phyloP scores from a whole-genome alignment of 2,888 invertebrate genomes.

The Ormia ochracea region DNA sequence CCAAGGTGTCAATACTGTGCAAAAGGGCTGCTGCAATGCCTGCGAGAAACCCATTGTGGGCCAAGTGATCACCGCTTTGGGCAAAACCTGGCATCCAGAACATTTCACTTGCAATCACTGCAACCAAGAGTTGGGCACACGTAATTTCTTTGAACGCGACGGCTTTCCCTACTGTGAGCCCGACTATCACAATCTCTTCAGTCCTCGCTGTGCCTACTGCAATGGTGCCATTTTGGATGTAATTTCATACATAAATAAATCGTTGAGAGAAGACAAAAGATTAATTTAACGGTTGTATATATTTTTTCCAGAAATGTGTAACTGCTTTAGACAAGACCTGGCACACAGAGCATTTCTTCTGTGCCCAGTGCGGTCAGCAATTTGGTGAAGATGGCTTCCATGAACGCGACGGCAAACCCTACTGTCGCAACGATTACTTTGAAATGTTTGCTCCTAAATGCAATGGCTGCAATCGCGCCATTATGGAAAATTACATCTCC shows the following conservation, averaged over 20 bases:
- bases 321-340: slow-evolving; percentile 98
- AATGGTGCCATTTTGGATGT: slow-evolving; percentile 99
- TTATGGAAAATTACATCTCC: slow-evolving; percentile 98
- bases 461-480: slow-evolving; percentile 95
- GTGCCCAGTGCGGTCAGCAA: slow-evolving; percentile 96
- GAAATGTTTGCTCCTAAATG: slow-evolving; percentile 99
- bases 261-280: not conserved
- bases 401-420: slow-evolving; percentile 96
- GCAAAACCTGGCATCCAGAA: slow-evolving; percentile 99
- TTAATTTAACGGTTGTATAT: not conserved
- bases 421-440: slow-evolving; percentile 96
- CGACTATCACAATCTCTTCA: slow-evolving; percentile 98
- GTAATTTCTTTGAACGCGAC: slow-evolving; percentile 99
- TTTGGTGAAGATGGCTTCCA: slow-evolving; percentile 99
- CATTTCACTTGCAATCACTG: slow-evolving; percentile 99
- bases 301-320: slow-evolving; percentile 93
- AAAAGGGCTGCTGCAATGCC: slow-evolving; percentile 99
- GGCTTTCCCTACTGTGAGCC: slow-evolving; percentile 98
- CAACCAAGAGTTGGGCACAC: slow-evolving; percentile 95
- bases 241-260: slow-evolving; percentile 66
- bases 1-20: slow-evolving; percentile 98
- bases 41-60: slow-evolving; percentile 99
- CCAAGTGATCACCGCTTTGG: slow-evolving; percentile 94
- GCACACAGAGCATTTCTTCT: slow-evolving; percentile 99
- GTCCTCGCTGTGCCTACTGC: slow-evolving; percentile 98